phyloP scores from a whole-genome alignment of 1,140 invertebrate species.

The Leptinotarsa texana region DNA sequence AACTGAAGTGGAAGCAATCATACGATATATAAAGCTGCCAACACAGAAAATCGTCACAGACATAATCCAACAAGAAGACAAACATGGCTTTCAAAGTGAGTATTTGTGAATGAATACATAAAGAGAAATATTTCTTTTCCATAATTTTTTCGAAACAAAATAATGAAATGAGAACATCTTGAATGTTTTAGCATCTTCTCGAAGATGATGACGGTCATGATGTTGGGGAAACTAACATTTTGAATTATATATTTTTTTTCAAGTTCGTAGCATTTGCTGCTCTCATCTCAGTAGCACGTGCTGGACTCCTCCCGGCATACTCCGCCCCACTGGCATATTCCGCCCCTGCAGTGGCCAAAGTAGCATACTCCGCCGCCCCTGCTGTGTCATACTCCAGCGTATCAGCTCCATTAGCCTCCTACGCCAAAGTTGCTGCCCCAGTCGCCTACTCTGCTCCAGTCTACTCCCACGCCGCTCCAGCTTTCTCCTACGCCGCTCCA shows the following conservation, averaged over 20 bases:
- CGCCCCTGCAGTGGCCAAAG: conserved; percentile 28
- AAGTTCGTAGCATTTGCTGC: conserved; percentile 58
- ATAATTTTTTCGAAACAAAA: no score
- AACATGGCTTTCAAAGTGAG: conserved; percentile 30
- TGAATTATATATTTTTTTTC: conserved; percentile 33
- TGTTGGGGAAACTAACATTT: background rate
- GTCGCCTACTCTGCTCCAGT: conserved; percentile 15
- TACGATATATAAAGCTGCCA: background rate
- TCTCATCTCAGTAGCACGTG: conserved; percentile 55
- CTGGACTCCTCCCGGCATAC: conserved; percentile 50
- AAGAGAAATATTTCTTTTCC: no score
- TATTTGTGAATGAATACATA: background rate
- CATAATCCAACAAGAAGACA: background rate
- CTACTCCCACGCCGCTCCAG: background rate
- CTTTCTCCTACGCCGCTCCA: background rate
- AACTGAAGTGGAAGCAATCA: no score
- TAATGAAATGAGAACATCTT: no score
- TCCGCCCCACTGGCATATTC: conserved; percentile 40
- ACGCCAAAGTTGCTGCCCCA: conserved; percentile 8
- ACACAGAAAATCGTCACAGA: background rate
- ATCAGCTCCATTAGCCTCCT: conserved; percentile 30
- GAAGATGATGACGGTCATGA: no score
- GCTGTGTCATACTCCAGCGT: conserved; percentile 46
- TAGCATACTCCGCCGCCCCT: conserved; percentile 51
- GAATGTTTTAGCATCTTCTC: no score